Evolutionary conservation across 2,888 invertebrate species (phyloP).

Genomic region (Mythimna ferrago): DNA sequence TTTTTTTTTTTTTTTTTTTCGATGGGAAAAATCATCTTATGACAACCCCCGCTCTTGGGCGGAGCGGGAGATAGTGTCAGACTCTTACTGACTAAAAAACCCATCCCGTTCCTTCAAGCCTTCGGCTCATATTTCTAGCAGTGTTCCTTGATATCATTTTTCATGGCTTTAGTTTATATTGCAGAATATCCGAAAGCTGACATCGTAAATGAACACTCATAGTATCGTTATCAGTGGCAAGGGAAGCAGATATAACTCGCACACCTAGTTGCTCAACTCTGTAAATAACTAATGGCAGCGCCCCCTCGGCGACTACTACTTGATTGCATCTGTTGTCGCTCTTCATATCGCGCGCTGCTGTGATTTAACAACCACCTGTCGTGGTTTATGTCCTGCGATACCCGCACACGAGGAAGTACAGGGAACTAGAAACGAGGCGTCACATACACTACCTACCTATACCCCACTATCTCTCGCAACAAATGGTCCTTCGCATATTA

Average conservation of each 20-base stretch:
- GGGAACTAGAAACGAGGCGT: conserved; percentile 67
- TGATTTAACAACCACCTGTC: conserved; percentile 84
- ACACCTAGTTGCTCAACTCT: conserved; percentile 64
- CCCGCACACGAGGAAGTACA: conserved; percentile 77
- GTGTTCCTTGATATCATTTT: conserved; percentile 30
- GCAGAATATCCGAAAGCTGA: conserved; percentile 50
- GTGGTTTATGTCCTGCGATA: conserved; percentile 83
- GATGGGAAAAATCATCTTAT: no score
- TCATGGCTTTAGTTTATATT: conserved; percentile 46
- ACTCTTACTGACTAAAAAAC: no score
- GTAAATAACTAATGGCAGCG: conserved; percentile 70
- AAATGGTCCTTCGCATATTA: conserved; percentile 53
- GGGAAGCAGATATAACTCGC: conserved; percentile 63
- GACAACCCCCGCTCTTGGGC: no score
- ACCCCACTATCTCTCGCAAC: conserved; percentile 51
- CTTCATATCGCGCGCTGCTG: conserved; percentile 79
- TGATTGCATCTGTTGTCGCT: conserved; percentile 79
- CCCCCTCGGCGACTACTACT: conserved; percentile 71
- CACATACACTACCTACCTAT: conserved; percentile 61
- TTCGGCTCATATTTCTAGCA: conserved; percentile 24
- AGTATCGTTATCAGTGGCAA: conserved; percentile 53
- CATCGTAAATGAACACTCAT: conserved; percentile 57
- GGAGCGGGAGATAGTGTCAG: no score
- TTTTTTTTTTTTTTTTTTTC: no score
- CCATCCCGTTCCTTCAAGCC: no score